Evolutionary conservation across 1,140 invertebrate species (phyloP), one percentile per base, ranked within the genome.

Genomic region (Holotrichia oblita): DNA sequence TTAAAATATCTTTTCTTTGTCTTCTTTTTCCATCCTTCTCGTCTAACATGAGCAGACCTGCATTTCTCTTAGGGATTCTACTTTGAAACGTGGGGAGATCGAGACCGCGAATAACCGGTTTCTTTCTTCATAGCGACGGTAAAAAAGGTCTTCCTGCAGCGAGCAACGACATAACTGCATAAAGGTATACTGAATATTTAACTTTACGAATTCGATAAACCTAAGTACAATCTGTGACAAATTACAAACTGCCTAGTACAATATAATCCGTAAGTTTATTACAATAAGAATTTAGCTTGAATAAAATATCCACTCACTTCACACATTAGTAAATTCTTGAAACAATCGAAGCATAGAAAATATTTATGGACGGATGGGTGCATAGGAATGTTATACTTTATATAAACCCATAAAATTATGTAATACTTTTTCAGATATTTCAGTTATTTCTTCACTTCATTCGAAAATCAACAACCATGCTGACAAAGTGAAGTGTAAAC

Each of bases 121-220:
- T 48, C 44, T 48, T 48, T 48, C 44, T 48, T 48, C 44, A 48
- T 48, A 48, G 3, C 44, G 44, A 48, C n/a, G 44, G 44, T n/a
- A 48, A 48, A 48, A 48, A 48, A 48, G 8, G 44, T 48, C 44
- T 48, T 48, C 44, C 44, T 48, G 44, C 44, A 48, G 44, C 44
- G 44, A 2, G 4, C 12, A 48, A 12, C 44, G 12, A n/a, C 44
- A 48, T 48, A 48, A 48, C 44, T 48, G 44, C 44, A 48, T n/a
- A 8, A 12, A 4, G 44, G 12, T 12, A 48, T 0, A 48, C 12
- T 48, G 12, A 9, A 48, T 12, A 48, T 48, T n/a, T 10, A 48
- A 48, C 44, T 41, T 6, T 41, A 41, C 10, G 44, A 10, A 48
- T 48, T 6, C 44, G 44, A 48, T 8, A 48, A 48, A 48, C 44